These are phyloP conservation scores for Mythimna ferrago DNA, from an alignment of 2,888 invertebrate genomes.

Conservation along the genomic window DNA sequence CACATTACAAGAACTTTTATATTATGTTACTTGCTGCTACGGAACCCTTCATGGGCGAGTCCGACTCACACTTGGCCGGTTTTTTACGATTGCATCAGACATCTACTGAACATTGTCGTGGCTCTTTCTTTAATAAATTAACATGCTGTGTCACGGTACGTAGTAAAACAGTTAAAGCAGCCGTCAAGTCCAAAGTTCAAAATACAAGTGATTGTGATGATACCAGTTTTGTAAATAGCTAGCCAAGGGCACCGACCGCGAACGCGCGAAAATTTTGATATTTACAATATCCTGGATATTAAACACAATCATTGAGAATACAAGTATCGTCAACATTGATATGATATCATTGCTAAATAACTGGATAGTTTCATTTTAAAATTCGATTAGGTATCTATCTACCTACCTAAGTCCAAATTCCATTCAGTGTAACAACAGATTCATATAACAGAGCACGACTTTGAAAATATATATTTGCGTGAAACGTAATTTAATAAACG, in stretches of 20 bases:
- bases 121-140: background rate
- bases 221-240: slow-evolving; percentile 10
- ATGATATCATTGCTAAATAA: slow-evolving; percentile 33
- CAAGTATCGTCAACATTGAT: slow-evolving; percentile 14
- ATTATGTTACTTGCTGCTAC: too few relatives aligned
- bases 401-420: slow-evolving; percentile 37
- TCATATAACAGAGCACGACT: slow-evolving; percentile 53
- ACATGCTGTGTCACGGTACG: slow-evolving; percentile 9
- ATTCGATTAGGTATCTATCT: slow-evolving; percentile 31
- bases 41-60: too few relatives aligned
- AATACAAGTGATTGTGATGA: slow-evolving; percentile 14
- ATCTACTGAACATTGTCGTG: background rate
- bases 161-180: background rate
- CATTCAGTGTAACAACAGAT: slow-evolving; percentile 42
- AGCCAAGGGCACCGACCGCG: slow-evolving; percentile 12
- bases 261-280: background rate
- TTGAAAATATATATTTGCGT: slow-evolving; percentile 64
- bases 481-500: slow-evolving; percentile 27
- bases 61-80: too few relatives aligned
- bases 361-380: slow-evolving; percentile 17
- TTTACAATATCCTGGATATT: slow-evolving; percentile 5
- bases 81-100: slow-evolving; percentile 32
- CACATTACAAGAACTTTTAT: too few relatives aligned
- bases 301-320: slow-evolving; percentile 8
- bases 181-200: slow-evolving; percentile 33